Conservation (phyloP, 2,113 vertebrate species). For the Syngnathus typhle region DNA sequence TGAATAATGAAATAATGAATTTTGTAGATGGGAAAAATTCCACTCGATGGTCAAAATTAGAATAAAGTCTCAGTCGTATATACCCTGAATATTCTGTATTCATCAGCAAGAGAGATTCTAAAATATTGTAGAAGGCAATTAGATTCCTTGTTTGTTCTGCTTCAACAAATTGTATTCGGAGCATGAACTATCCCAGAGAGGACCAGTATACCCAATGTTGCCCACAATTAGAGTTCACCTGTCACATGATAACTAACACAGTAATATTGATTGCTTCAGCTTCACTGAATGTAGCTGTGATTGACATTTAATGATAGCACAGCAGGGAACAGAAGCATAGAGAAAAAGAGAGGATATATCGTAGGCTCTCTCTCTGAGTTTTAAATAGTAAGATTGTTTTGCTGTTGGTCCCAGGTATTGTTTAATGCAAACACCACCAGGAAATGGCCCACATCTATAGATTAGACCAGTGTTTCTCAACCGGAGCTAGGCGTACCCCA, state of each 20-base stretch:
- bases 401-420: background rate
- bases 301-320: slow-evolving; percentile 66
- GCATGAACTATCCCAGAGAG: slow-evolving; percentile 56
- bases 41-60: too few species aligned
- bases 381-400: slow-evolving; percentile 18
- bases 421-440: background rate
- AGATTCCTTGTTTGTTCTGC: slow-evolving; percentile 55
- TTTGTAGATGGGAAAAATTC: too few species aligned
- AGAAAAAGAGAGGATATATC: slow-evolving; percentile 16
- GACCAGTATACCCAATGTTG: slow-evolving; percentile 51
- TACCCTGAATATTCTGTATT: slow-evolving; percentile 1
- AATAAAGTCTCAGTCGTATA: too few species aligned
- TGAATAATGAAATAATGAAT: too few species aligned
- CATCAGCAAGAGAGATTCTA: slow-evolving; percentile 1
- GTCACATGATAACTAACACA: slow-evolving; percentile 55
- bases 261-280: slow-evolving; percentile 68
- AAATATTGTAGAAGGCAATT: slow-evolving; percentile 52
- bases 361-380: slow-evolving; percentile 23
- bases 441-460: background rate
- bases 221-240: slow-evolving; percentile 54
- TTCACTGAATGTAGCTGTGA: slow-evolving; percentile 57
- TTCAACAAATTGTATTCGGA: slow-evolving; percentile 51
- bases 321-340: slow-evolving; percentile 32
- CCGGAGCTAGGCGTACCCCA: too few species aligned
- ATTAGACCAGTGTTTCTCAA: background rate